Evolutionary conservation across 2,113 vertebrate genomes (phyloP).

Genomic region (Circaetus gallicus): DNA sequence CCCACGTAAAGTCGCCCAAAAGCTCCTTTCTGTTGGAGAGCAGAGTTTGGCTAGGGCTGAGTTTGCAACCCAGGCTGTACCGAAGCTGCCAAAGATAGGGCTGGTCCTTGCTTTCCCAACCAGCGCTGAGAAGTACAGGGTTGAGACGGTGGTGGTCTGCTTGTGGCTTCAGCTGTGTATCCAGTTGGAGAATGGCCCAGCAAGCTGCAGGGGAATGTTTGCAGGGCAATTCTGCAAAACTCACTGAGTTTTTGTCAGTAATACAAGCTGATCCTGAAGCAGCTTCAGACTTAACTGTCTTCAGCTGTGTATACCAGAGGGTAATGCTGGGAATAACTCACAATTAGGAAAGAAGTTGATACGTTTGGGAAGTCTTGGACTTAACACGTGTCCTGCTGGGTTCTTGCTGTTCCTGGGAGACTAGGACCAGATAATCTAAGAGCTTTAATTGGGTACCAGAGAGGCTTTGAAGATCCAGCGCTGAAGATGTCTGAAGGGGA

Average conservation of each 20-base stretch:
- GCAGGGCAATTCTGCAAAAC: background rate
- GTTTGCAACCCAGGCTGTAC: background rate
- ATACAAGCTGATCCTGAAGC: background rate
- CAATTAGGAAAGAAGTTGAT: background rate
- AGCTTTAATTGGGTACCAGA: background rate
- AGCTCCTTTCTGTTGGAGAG: background rate
- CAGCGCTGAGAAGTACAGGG: background rate
- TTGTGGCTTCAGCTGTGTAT: background rate
- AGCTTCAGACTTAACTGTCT: background rate
- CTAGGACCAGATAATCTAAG: background rate
- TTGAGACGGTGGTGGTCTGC: background rate
- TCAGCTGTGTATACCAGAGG: background rate
- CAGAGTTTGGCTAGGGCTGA: background rate
- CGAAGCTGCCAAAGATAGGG: background rate
- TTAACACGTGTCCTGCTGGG: background rate
- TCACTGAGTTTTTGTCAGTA: background rate
- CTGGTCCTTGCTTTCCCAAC: background rate
- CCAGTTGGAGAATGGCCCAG: background rate
- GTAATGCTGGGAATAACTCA: background rate
- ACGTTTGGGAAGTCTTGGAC: background rate
- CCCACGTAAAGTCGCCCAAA: background rate
- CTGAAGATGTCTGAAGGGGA: background rate
- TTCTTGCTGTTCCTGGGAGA: background rate
- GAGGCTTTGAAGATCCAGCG: background rate
- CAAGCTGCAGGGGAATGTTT: background rate